Evolutionary conservation across 2,888 invertebrate species (phyloP).

Genomic region (Malachius bipustulatus): DNA sequence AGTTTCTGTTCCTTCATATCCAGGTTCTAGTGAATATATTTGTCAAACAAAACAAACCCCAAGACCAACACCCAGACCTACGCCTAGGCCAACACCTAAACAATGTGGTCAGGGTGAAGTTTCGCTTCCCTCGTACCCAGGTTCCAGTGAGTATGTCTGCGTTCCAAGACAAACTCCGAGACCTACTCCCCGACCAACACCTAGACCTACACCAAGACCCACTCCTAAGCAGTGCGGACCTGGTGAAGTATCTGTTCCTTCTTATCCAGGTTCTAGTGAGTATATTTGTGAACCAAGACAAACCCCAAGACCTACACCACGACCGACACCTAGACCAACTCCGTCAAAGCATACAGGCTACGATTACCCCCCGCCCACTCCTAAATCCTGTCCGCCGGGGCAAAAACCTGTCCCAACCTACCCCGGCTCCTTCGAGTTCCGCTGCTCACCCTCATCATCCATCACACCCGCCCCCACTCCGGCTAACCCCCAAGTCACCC

Average conservation of each 20-base stretch:
- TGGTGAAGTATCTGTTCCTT: neutral
- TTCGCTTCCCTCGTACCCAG: neutral
- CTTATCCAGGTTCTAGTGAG: neutral
- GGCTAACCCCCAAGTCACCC: slow-evolving; percentile 7
- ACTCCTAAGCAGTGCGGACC: neutral
- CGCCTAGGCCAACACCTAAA: slow-evolving; percentile 7
- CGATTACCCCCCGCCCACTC: slow-evolving; percentile 15
- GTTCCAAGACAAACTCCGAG: neutral
- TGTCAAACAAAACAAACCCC: neutral
- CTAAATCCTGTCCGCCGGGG: slow-evolving; percentile 7
- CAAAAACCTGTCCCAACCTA: slow-evolving; percentile 7
- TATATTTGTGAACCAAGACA: neutral
- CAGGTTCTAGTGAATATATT: neutral
- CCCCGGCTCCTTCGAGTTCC: slow-evolving; percentile 1
- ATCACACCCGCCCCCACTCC: slow-evolving; percentile 7
- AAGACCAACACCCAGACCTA: neutral
- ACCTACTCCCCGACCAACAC: too few species aligned
- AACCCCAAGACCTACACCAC: too few species aligned
- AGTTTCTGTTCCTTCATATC: neutral
- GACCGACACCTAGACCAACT: too few species aligned
- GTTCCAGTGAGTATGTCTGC: neutral
- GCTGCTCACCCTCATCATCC: slow-evolving; percentile 5
- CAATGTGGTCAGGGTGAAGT: neutral
- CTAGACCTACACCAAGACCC: slow-evolving; percentile 1
- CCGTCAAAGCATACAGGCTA: slow-evolving; percentile 12